Base-by-base conservation (phyloP, 2,113 vertebrate species). In the Gila orcuttii region DNA sequence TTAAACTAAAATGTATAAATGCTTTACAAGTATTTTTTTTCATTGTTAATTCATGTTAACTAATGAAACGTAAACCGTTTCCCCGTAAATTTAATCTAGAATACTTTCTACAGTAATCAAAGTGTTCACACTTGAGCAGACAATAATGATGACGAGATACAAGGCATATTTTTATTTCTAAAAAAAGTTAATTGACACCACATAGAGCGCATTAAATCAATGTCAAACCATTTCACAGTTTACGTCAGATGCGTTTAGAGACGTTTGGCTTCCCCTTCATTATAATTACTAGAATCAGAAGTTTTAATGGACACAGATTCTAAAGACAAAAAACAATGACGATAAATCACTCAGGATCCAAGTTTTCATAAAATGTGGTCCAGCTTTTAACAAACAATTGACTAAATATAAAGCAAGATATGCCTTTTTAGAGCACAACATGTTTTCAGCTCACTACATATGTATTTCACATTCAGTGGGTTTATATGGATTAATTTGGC, bases 161-260 rank as follows among this genome's bases (percentile, higher is more conserved):
- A 36, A 87, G 76, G 42, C 66, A 25, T 76, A 3, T 83, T 88
- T 86, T 88, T 52, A 73, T 86, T 74, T 19, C 25, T 82, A 5
- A 17, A 52, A 52, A 85, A 21, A 50, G 21, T 11, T 21, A 79
- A 21, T 64, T 64, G 36, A 79, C 84, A 88, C 31, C 87, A 88
- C 84, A 80, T 47, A 7, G n/a, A 79, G 66, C 39, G 75, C 82
- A 25, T 47, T 36, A 21, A 84, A 11, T 71, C 36, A 13, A 33
- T 23, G 6, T 83, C 50, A 87, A 86, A 86, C 45, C 75, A 31
- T 31, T 59, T 87, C 76, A 89, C 86, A 86, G 81, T 83, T 84
- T 71, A 80, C 77, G 71, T 57, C 28, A 82, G 80, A 84, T 89
- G 83, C 33, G 76, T 78, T 85, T 75, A 76, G 31, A 71, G 23